phyloP scores from a whole-genome alignment of 1,140 invertebrate genomes.

The Delia radicum region DNA sequence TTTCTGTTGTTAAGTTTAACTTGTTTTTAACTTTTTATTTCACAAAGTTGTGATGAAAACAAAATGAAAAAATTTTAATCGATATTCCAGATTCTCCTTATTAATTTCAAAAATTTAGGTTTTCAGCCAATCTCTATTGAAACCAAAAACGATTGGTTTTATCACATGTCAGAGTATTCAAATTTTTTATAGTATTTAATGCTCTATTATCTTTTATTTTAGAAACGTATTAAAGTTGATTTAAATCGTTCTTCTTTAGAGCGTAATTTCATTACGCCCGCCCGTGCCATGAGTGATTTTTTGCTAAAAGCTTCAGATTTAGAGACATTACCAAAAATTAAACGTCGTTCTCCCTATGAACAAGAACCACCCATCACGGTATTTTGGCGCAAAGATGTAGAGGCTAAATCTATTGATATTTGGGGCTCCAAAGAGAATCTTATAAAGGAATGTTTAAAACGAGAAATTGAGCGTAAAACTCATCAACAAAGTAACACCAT shows the following conservation, averaged over 20 bases:
- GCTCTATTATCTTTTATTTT: conserved; percentile 6
- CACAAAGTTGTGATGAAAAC: no score
- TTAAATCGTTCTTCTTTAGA: conserved; percentile 75
- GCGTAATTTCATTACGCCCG: conserved; percentile 90
- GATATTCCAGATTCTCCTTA: no score
- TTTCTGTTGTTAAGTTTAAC: no score
- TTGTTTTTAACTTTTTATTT: no score
- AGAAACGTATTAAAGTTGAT: conserved; percentile 67
- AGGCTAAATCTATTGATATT: conserved; percentile 86
- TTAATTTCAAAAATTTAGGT: no score
- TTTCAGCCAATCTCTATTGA: no score
- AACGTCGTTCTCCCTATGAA: conserved; percentile 89
- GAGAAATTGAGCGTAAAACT: conserved; percentile 74
- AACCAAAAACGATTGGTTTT: not conserved
- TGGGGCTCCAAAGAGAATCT: conserved; percentile 86
- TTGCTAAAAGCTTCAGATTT: conserved; percentile 83
- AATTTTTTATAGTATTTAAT: not conserved
- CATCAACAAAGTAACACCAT: conserved; percentile 75
- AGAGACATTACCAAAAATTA: conserved; percentile 83
- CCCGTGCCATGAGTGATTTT: conserved; percentile 90
- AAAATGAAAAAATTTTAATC: no score
- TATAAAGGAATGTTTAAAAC: conserved; percentile 73
- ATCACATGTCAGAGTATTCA: no score
- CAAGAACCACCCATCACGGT: conserved; percentile 90
- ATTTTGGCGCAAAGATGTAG: conserved; percentile 91